phyloP scores from a whole-genome alignment of 2,797 vertebrate genomes.

The Gymnoscopelus braueri region DNA sequence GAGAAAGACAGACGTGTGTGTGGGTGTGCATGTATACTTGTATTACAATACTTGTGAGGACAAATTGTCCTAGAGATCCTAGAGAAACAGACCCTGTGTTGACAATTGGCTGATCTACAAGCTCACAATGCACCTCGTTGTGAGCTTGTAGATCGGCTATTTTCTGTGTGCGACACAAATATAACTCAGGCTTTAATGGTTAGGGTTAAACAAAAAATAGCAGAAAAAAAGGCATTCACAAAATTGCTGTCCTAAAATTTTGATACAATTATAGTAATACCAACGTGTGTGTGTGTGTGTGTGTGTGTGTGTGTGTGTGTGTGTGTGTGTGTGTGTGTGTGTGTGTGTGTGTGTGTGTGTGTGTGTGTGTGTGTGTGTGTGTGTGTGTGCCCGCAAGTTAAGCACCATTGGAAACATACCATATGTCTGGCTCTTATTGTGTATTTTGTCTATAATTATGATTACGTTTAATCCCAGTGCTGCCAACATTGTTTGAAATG shows the following conservation, averaged over 20 bases:
- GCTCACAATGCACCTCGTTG: too few relatives aligned
- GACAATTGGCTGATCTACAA: too few relatives aligned
- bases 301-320: neutral
- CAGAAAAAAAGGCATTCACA: too few relatives aligned
- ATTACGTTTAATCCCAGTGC: conserved; percentile 65
- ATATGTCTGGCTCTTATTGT: conserved; percentile 9
- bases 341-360: conserved; percentile 1
- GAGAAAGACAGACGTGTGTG: conserved; percentile 6
- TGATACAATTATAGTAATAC: too few relatives aligned
- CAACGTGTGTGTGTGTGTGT: neutral
- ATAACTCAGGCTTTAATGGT: too few relatives aligned
- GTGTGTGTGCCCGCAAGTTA: neutral
- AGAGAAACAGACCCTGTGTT: too few relatives aligned
- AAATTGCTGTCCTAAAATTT: too few relatives aligned
- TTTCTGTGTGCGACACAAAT: too few relatives aligned
- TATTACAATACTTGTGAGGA: neutral
- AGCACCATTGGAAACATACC: conserved; percentile 8
- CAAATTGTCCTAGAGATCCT: too few relatives aligned
- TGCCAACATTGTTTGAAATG: conserved; percentile 24
- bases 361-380: neutral
- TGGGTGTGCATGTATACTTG: neutral
- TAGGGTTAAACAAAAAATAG: too few relatives aligned
- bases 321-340: conserved; percentile 5
- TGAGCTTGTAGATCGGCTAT: too few relatives aligned
- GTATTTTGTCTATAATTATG: conserved; percentile 53